These are phyloP conservation scores for Neogale vison DNA, from an alignment of 2,113 vertebrate species.

Conservation along the genomic window DNA sequence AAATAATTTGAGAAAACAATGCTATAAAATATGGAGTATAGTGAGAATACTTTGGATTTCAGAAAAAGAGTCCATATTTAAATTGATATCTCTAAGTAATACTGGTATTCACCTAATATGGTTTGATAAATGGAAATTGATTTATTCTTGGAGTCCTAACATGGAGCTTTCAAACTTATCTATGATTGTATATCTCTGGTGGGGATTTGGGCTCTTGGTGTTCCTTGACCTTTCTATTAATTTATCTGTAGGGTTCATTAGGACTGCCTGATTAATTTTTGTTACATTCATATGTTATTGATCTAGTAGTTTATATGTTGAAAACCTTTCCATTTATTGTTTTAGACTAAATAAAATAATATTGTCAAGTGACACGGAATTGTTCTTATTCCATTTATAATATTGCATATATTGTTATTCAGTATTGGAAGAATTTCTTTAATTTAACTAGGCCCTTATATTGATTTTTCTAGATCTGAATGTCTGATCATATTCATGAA, in stretches of 20 bases:
- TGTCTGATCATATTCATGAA: not conserved
- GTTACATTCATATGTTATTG: not conserved
- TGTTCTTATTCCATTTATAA: not conserved
- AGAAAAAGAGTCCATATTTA: not conserved
- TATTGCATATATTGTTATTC: not conserved
- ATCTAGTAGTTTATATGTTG: not conserved
- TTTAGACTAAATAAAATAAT: slow-evolving; percentile 16
- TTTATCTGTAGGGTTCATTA: not conserved
- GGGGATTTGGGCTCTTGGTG: not conserved
- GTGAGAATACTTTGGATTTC: not conserved
- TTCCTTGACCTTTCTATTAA: not conserved
- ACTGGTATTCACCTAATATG: not conserved
- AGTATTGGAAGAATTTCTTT: not conserved
- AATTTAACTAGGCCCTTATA: not conserved
- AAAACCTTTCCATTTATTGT: not conserved
- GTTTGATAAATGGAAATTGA: not conserved
- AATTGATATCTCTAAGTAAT: not conserved
- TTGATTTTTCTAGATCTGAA: not conserved
- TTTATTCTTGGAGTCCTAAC: not conserved
- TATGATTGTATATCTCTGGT: not conserved
- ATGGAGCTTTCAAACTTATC: not conserved
- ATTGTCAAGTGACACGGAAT: not conserved
- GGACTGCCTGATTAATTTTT: not conserved
- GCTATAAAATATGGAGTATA: not conserved
- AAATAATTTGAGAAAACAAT: not conserved